These are phyloP conservation scores for Cricetomys ansorgei DNA, from an alignment of 2,113 vertebrate species.

Conservation along the genomic window DNA sequence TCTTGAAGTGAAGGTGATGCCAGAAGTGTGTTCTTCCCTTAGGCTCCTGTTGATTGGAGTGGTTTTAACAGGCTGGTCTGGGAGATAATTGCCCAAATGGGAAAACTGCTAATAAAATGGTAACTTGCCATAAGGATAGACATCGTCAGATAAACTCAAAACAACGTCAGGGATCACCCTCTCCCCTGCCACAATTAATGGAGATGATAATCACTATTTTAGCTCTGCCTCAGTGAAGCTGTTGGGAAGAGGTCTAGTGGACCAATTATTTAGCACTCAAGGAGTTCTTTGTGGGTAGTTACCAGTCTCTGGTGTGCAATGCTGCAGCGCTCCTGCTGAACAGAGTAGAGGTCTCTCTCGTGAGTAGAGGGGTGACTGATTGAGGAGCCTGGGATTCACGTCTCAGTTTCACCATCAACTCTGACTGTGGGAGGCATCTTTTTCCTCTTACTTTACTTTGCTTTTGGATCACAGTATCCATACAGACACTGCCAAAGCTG, in stretches of 20 bases:
- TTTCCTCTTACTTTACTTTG: background rate
- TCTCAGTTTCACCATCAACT: background rate
- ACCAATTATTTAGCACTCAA: background rate
- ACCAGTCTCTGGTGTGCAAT: background rate
- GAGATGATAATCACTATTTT: background rate
- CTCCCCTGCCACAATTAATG: background rate
- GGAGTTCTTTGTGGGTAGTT: background rate
- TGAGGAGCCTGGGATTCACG: background rate
- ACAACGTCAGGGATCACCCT: background rate
- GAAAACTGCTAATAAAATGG: slow-evolving; percentile 5
- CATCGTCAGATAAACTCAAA: background rate
- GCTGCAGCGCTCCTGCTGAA: background rate
- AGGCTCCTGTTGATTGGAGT: background rate
- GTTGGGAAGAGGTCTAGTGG: background rate
- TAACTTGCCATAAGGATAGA: background rate
- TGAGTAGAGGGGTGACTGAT: background rate
- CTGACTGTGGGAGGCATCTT: background rate
- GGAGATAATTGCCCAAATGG: slow-evolving; percentile 43
- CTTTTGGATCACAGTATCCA: background rate
- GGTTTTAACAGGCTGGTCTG: slow-evolving; percentile 33
- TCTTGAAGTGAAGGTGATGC: background rate
- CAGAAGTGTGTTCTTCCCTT: background rate
- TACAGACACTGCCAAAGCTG: background rate
- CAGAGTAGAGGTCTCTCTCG: background rate
- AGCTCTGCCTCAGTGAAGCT: background rate